Percentiles rank a stretch among this genome's conserved stretches.
Conservation (phyloP, 2,113 vertebrate species). For the Octodon degus region DNA sequence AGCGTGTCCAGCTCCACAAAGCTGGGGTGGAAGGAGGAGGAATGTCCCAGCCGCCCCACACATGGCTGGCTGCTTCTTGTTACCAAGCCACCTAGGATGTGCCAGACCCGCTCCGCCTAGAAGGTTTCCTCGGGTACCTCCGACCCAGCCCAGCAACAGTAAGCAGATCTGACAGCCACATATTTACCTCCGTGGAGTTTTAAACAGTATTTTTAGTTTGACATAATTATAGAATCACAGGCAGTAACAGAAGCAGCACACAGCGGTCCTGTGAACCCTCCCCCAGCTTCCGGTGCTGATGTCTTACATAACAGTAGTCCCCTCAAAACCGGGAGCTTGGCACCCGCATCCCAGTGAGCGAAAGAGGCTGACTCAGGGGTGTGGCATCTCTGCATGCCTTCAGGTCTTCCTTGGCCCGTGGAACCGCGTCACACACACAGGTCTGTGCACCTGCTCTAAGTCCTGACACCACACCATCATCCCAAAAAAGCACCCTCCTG, state of each 20-base stretch:
- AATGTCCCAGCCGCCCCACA: rapidly evolving
- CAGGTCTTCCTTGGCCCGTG: not conserved
- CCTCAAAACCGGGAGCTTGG: not conserved
- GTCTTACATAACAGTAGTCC: not conserved
- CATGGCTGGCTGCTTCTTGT: not conserved
- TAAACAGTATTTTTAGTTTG: not conserved
- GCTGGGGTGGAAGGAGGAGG: too few relatives aligned
- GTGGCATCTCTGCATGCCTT: not conserved
- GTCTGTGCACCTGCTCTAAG: not conserved
- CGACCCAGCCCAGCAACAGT: not conserved
- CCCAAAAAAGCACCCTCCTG: not conserved
- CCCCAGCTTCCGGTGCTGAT: too few relatives aligned
- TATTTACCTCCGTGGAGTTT: not conserved
- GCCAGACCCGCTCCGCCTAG: not conserved
- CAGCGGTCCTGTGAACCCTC: not conserved
- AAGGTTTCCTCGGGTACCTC: not conserved
- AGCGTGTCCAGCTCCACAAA: rapidly evolving
- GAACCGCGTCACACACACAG: not conserved
- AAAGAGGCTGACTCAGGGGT: not conserved
- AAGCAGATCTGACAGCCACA: not conserved
- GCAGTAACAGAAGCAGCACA: not conserved
- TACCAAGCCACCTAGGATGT: not conserved
- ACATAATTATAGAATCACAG: not conserved
- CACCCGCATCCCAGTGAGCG: too few relatives aligned
- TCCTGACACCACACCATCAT: not conserved